Percentiles rank a stretch among this genome's conserved stretches.
Evolutionary conservation across 64 coral and sea anemone genomes (phyloP).

Genomic region (Anthopleura sola): DNA sequence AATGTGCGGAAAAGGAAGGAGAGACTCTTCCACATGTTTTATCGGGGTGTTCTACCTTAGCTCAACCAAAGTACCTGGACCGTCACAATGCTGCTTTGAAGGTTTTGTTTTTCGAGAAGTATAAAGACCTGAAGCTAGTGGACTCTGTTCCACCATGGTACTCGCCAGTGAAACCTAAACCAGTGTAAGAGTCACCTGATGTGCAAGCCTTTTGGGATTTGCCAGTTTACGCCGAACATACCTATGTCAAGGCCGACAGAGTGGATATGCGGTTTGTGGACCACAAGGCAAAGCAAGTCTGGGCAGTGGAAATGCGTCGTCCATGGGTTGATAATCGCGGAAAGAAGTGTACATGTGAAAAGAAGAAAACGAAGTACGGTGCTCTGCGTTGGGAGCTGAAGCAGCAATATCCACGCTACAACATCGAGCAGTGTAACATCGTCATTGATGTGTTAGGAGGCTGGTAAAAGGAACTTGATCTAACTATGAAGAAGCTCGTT

Average conservation of each 20-base stretch:
- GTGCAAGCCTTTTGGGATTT: conserved; percentile 11
- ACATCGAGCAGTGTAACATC: no score
- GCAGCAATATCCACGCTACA: no score
- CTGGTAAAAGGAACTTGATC: no score
- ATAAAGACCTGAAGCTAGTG: conserved; percentile 21
- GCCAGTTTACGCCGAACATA: conserved; percentile 20
- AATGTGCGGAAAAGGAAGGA: conserved; percentile 21
- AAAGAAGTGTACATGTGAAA: no score
- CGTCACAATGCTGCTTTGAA: conserved; percentile 23
- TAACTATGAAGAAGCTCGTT: no score
- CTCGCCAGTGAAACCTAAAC: conserved; percentile 16
- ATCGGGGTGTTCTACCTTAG: conserved; percentile 5
- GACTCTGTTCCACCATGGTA: conserved; percentile 32
- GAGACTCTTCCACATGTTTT: conserved; percentile 24
- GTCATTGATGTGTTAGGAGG: no score
- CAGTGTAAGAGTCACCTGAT: background rate
- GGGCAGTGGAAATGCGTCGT: background rate
- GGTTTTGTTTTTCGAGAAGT: conserved; percentile 36
- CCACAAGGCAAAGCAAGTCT: conserved; percentile 12
- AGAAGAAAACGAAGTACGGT: no score
- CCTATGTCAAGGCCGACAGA: background rate
- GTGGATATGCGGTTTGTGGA: background rate
- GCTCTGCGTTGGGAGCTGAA: no score
- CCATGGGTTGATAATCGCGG: background rate
- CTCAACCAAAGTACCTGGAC: conserved; percentile 25